Evolutionary conservation across 2,888 invertebrate species (phyloP).

Genomic region (Temnothorax ravouxi): DNA sequence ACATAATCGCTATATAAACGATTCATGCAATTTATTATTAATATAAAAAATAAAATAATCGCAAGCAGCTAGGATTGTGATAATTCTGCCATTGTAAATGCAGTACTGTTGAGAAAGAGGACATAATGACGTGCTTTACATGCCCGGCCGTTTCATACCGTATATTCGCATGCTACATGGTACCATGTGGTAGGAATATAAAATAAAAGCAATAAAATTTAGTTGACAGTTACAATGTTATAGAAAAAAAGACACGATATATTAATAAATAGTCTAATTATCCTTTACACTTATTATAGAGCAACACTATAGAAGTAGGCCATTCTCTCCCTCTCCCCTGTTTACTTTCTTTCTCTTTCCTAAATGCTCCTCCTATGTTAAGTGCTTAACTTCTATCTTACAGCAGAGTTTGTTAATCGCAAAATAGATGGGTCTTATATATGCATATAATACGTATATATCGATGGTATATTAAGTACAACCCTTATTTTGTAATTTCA

Average conservation of each 20-base stretch:
- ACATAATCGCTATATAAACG: constrained; percentile 34
- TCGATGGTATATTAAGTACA: constrained; percentile 62
- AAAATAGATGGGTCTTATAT: constrained; percentile 67
- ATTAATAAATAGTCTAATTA: constrained; percentile 59
- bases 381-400: constrained; percentile 83
- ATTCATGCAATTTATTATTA: constrained; percentile 66
- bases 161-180: constrained; percentile 64
- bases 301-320: constrained; percentile 68
- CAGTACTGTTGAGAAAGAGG: constrained; percentile 22
- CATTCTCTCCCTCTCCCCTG: constrained; percentile 36
- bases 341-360: neutral
- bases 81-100: constrained; percentile 27
- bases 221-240: constrained; percentile 4
- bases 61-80: constrained; percentile 46
- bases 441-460: constrained; percentile 55
- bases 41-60: constrained; percentile 52
- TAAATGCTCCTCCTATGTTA: constrained; percentile 74
- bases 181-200: constrained; percentile 28
- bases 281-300: constrained; percentile 71
- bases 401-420: constrained; percentile 76
- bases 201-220: constrained; percentile 59
- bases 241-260: constrained; percentile 51
- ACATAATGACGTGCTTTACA: constrained; percentile 58
- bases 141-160: constrained; percentile 59
- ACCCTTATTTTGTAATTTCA: constrained; percentile 69